Base-by-base conservation (phyloP, 2,113 vertebrate genomes). In the Scomber japonicus region DNA sequence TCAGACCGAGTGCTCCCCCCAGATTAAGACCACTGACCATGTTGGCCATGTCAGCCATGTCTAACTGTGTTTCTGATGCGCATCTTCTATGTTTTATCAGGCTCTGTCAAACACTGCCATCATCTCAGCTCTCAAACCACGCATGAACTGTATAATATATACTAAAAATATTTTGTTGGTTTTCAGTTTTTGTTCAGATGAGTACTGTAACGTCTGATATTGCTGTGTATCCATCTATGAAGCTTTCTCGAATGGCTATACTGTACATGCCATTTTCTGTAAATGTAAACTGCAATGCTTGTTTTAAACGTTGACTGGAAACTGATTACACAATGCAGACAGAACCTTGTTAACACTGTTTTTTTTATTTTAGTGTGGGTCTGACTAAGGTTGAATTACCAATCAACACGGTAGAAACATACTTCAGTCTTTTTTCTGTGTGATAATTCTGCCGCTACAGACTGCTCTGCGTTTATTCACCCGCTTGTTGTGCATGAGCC, bases 1-100 rank as follows among this genome's bases (percentile, higher is more conserved):
- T 83, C 88, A 84, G 65, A 83, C 21, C 17, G 5, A 65, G 59
- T 65, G 46, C 30, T 85, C 70, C 71, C 75, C 67, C 50, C 64
- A 74, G 60, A 86, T 80, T 50, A 78, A 86, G 78, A 79, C 61
- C 81, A 78, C 50, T 0, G 8, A 69, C 74, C 56, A 65, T 59
- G 71, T 24, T 69, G 64, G 55, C 59, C 45, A 49, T 75, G 75
- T 78, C 82, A 48, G 63, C 46, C 46, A 65, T 46, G 78, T 85
- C 69, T 17, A 67, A 80, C 74, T 60, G 65, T 60, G 76, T 79
- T 83, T 78, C 68, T 71, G 71, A 64, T 24, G 44, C 13, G 4
- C 19, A 65, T 65, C 63, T 27, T 46, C 14, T 49, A 46, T 44
- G 19, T 21, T 66, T 60, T 71, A 67, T 62, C 30, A 54, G 49